A percentile compares a stretch with the other conserved stretches of the same genome.
Conservation (phyloP, 53 echinoderm and acorn worm genomes). For the Paracentrotus lividus region DNA sequence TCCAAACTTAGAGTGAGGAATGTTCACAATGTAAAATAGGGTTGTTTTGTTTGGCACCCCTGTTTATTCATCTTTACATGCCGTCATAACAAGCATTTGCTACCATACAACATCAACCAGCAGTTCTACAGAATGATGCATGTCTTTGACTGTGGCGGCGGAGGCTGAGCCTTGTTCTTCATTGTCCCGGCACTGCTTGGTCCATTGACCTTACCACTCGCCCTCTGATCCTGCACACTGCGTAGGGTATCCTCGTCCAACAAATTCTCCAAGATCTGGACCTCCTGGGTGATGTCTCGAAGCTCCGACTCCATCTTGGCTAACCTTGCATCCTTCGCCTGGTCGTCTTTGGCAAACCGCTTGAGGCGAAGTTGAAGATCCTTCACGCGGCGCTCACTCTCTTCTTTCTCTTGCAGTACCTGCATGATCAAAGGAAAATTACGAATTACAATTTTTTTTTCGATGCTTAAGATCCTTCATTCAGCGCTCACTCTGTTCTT, state of each 20-base stretch:
- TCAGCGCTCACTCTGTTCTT: too few relatives aligned
- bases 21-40: too few relatives aligned
- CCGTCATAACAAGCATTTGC: neutral
- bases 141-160: constrained; percentile 83
- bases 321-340: constrained; percentile 91
- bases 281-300: constrained; percentile 82
- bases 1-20: too few relatives aligned
- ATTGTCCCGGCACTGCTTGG: constrained; percentile 53
- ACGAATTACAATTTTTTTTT: too few relatives aligned
- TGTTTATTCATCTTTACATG: neutral
- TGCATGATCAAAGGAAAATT: neutral
- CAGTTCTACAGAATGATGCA: constrained; percentile 81
- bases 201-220: constrained; percentile 44
- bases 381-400: constrained; percentile 87
- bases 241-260: constrained; percentile 83
- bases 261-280: constrained; percentile 84
- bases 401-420: constrained; percentile 90
- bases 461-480: too few relatives aligned
- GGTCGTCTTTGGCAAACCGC: constrained; percentile 94
- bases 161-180: constrained; percentile 10
- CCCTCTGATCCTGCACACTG: constrained; percentile 65
- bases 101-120: neutral
- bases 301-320: constrained; percentile 86
- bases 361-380: constrained; percentile 94
- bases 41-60: neutral